phyloP scores from a whole-genome alignment of 1,140 invertebrate species.

The Samia ricini region DNA sequence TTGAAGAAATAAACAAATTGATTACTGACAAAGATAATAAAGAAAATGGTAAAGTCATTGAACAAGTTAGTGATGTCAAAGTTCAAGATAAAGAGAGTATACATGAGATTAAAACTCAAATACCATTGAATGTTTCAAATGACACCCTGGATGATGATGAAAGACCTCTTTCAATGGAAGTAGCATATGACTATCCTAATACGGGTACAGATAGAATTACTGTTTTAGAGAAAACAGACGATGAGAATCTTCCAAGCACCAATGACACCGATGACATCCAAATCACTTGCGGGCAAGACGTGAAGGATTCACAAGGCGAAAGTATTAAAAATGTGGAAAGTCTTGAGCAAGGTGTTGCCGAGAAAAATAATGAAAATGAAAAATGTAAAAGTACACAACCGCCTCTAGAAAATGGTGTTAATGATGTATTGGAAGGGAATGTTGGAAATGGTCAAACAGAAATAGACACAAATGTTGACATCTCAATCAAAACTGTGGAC shows the following conservation, averaged over 20 bases:
- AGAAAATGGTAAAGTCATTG: background rate
- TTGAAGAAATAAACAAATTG: conserved; percentile 10
- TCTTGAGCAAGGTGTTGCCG: background rate
- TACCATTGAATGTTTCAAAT: conserved; percentile 36
- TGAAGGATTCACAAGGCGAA: conserved; percentile 42
- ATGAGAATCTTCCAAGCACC: conserved; percentile 52
- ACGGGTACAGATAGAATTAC: conserved; percentile 34
- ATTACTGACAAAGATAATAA: background rate
- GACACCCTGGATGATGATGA: conserved; percentile 43
- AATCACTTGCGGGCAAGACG: conserved; percentile 60
- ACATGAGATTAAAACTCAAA: conserved; percentile 44
- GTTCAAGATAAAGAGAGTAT: conserved; percentile 21
- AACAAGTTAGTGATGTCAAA: background rate
- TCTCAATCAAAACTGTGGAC: background rate
- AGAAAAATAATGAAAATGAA: conserved; percentile 12
- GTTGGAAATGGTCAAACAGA: background rate
- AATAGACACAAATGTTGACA: background rate
- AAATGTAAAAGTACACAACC: conserved; percentile 5
- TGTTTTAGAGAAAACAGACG: conserved; percentile 48
- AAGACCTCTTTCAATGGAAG: conserved; percentile 42
- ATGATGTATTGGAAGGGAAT: conserved; percentile 16
- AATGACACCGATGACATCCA: conserved; percentile 63
- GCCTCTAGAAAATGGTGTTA: conserved; percentile 41
- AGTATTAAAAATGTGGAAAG: conserved; percentile 32
- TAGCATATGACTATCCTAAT: conserved; percentile 49